Base-by-base conservation (phyloP, 2,888 invertebrate species). In the Sympetrum striolatum region DNA sequence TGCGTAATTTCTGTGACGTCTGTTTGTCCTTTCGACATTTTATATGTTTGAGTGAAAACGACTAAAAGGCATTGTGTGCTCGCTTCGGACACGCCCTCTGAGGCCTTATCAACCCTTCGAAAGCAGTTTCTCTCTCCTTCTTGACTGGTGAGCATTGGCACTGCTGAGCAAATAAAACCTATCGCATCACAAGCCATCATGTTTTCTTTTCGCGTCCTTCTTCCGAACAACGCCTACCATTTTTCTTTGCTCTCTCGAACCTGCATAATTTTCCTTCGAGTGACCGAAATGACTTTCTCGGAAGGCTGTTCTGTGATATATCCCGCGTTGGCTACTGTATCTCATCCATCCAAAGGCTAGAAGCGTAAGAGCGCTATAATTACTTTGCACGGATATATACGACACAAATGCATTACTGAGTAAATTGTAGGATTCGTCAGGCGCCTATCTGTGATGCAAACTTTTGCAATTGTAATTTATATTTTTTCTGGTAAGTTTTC, bases 161-260 rank as follows among this genome's bases (percentile, higher is more conserved):
- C 82, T 82, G 82, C 15, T 22, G 58, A 82, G 82, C 58, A 82
- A 82, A 82, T 58, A 82, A 44, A 53, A 35, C 31, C n/a, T 53
- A 82, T 82, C 81, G 25, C 53, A 25, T 48, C 53, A 82, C 82
- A 25, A 73, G 73, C 73, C 73, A 73, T 73, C 18, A 31, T 58
- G 82, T 82, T 82, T 53, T 82, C 58, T 82, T 82, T 35, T 44
- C n/a, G 58, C 82, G 25, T 82, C 81, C 82, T 58, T 82, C 18
- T 18, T 82, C 58, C 31, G 31, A 58, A 53, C 31, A 82, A 35
- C 53, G 25, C 53, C 58, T 82, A 73, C 73, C 73, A 73, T 73
- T 73, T 73, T 73, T 73, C 73, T 73, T 31, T 31, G 25, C 73
- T 73, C 73, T 73, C 6, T 73, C 73, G 73, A 73, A 73, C 73